These are phyloP conservation scores for Coregonus sp. DNA, from an alignment of 2,797 vertebrate genomes.

Conservation along the genomic window DNA sequence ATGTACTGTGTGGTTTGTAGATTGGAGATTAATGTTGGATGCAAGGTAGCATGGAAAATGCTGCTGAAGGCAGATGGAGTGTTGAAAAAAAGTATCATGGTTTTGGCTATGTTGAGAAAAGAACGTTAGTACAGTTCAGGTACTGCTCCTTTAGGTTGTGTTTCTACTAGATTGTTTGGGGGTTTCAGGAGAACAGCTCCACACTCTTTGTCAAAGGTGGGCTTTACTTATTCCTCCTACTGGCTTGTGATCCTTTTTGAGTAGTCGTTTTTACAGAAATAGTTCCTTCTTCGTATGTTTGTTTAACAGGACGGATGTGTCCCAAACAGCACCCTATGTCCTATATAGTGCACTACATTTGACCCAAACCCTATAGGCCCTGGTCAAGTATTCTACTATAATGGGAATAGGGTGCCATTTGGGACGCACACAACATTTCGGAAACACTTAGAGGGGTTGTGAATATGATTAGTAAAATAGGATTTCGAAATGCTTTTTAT, in stretches of 20 bases:
- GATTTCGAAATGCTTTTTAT: constrained; percentile 41
- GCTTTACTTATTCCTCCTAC: constrained; percentile 20
- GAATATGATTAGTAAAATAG: constrained; percentile 53
- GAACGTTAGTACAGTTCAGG: constrained; percentile 30
- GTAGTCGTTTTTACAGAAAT: constrained; percentile 51
- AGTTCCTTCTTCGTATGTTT: constrained; percentile 43
- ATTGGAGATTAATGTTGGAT: constrained; percentile 34
- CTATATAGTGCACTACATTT: background rate
- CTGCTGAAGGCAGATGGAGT: background rate
- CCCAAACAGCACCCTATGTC: constrained; percentile 6
- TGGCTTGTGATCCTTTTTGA: constrained; percentile 24
- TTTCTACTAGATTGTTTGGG: background rate
- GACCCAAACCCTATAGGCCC: background rate
- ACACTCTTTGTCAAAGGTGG: constrained; percentile 17
- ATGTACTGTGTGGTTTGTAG: constrained; percentile 51
- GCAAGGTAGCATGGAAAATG: background rate
- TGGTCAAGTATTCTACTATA: background rate
- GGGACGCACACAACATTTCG: background rate
- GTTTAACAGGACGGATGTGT: constrained; percentile 4
- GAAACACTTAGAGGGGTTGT: constrained; percentile 34
- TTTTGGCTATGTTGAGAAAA: constrained; percentile 33
- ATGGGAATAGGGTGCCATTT: background rate
- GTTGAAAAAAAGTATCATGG: constrained; percentile 15
- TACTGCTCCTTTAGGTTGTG: constrained; percentile 37
- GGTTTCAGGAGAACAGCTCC: constrained; percentile 30